Conservation (phyloP, 2,888 invertebrate species). For the Cremastinae sp. region DNA sequence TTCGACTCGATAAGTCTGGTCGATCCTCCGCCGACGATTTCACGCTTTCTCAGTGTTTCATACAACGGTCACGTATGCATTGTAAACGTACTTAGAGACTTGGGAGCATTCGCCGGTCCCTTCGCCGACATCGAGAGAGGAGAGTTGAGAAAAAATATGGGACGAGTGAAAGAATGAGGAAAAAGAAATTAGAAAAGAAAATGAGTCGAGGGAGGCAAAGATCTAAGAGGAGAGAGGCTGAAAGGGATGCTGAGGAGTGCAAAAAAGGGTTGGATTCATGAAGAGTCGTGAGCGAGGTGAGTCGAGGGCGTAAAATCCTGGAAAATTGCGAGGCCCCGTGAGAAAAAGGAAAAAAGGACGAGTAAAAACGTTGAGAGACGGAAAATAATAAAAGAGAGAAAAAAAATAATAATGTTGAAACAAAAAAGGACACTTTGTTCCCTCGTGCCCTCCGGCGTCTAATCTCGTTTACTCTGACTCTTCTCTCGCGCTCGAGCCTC, state of each 20-base stretch:
- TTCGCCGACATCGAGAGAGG: constrained; percentile 34
- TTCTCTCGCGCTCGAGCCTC: not conserved
- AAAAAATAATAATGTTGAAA: constrained; percentile 20
- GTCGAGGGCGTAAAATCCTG: constrained; percentile 46
- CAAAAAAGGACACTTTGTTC: constrained; percentile 45
- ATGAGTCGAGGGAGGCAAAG: constrained; percentile 6
- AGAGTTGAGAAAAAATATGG: not conserved
- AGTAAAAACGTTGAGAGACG: constrained; percentile 17
- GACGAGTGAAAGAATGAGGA: constrained; percentile 8
- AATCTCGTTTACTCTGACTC: constrained; percentile 44
- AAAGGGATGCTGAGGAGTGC: not conserved
- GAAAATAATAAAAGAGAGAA: constrained; percentile 10
- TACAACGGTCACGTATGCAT: constrained; percentile 63
- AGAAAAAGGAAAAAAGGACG: constrained; percentile 12
- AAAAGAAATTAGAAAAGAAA: constrained; percentile 21
- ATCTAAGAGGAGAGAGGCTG: constrained; percentile 14
- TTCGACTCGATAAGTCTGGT: constrained; percentile 66
- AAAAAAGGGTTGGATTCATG: constrained; percentile 23
- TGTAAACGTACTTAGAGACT: constrained; percentile 64
- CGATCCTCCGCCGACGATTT: constrained; percentile 35
- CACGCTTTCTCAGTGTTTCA: constrained; percentile 56
- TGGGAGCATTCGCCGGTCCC: constrained; percentile 42
- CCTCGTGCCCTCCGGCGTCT: constrained; percentile 38
- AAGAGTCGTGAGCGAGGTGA: constrained; percentile 16
- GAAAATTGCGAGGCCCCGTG: constrained; percentile 34